Evolutionary conservation across 2,113 vertebrate genomes (phyloP).

Genomic region (Rhabdomys dilectus): DNA sequence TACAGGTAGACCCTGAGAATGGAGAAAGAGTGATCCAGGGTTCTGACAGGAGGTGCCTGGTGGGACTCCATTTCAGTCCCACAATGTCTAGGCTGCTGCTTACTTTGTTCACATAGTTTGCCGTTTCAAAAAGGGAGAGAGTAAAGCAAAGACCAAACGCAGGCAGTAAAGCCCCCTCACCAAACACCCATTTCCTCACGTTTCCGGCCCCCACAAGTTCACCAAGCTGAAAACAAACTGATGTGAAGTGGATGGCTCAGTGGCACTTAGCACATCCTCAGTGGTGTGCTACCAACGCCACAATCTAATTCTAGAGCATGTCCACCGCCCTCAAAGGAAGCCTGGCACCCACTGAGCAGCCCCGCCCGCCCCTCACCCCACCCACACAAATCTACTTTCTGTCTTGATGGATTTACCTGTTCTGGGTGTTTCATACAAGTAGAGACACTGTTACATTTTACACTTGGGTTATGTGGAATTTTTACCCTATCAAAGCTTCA

Average conservation of each 20-base stretch:
- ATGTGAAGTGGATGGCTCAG: fast-evolving
- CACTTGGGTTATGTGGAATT: background rate
- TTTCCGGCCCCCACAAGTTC: background rate
- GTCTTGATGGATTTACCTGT: background rate
- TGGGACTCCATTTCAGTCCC: background rate
- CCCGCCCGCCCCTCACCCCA: background rate
- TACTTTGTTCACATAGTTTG: background rate
- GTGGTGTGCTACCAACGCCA: too few relatives aligned
- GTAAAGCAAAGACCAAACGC: background rate
- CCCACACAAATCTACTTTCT: background rate
- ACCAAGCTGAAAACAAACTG: too few relatives aligned
- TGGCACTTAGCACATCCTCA: background rate
- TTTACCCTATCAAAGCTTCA: background rate
- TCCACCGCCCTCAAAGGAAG: background rate
- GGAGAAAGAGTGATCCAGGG: background rate
- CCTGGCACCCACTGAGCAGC: background rate
- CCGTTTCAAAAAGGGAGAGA: background rate
- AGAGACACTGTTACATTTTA: slow-evolving; percentile 2
- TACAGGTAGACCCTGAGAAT: background rate
- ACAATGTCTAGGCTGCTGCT: background rate
- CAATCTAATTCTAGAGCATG: background rate
- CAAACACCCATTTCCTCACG: background rate
- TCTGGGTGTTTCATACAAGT: background rate
- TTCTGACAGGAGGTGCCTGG: too few relatives aligned
- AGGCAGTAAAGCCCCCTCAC: background rate